Evolutionary conservation across 2,113 vertebrate genomes (phyloP), one percentile per base, ranked within the genome.

Genomic region (Brachyhypopomus gauderio): DNA sequence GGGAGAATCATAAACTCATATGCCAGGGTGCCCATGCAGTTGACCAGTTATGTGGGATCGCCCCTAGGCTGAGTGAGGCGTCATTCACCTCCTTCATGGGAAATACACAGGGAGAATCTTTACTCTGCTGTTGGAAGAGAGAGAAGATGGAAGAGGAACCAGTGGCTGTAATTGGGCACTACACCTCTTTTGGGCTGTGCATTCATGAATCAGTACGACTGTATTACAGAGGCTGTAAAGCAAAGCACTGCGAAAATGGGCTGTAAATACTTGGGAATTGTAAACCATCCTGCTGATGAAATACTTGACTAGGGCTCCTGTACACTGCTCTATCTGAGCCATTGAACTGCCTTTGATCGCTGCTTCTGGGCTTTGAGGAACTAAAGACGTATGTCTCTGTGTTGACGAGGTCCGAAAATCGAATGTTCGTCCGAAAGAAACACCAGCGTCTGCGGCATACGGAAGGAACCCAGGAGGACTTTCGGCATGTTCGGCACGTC

Each of bases 111-210:
- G 81, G 77, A 41, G 81, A 55, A n/a, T 55, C 69, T 22, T 70
- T 63, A 77, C 20, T 41, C 66, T 70, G 19, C 5, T 64, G 62
- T 77, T 60, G 52, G 83, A 60, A 48, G 63, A 67, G 72, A 48
- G 22, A 72, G 9, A 45, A 82, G 86, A 86, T 67, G 80, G 78
- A 85, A 70, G 84, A 85, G 85, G 80, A 80, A 60, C 58, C 52
- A 19, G 30, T 56, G 62, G 23, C 56, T 89, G 86, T 86, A 88
- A 88, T 88, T 83, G 82, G 78, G 74, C 87, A 87, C 90, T 83
- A 87, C 84, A 81, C 84, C 63, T 82, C 80, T 80, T 84, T 12
- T 30, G 84, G 82, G 82, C 79, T 55, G 63, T 73, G 72, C 38
- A 9, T 74, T 78, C 77, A 48, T 22, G 71, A 85, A 88, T 86